Evolutionary conservation across 2,113 vertebrate genomes (phyloP).

Genomic region (Xenopus tropicalis): DNA sequence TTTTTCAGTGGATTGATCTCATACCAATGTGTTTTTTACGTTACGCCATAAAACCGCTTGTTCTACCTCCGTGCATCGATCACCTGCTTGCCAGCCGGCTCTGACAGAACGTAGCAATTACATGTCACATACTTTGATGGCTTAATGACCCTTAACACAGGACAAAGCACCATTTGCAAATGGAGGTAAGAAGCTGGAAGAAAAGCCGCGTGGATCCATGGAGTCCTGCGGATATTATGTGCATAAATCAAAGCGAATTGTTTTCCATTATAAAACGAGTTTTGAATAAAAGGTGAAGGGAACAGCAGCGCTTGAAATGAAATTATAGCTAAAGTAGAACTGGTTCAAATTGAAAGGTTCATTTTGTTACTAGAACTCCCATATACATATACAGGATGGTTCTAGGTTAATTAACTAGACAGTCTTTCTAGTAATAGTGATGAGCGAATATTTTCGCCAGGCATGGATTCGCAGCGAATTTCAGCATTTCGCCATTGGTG

Average conservation of each 20-base stretch:
- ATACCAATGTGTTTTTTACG: not conserved
- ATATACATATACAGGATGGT: too few relatives aligned
- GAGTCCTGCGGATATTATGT: slow-evolving; percentile 14
- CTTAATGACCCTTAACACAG: slow-evolving; percentile 36
- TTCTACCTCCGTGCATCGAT: slow-evolving; percentile 11
- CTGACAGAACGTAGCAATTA: slow-evolving; percentile 30
- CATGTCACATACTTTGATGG: slow-evolving; percentile 36
- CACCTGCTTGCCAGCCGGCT: not conserved
- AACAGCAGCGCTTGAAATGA: too few relatives aligned
- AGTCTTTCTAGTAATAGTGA: too few relatives aligned
- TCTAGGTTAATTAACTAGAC: too few relatives aligned
- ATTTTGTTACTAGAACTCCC: too few relatives aligned
- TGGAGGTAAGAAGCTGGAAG: slow-evolving; percentile 3
- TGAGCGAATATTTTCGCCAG: too few relatives aligned
- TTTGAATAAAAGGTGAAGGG: slow-evolving; percentile 4
- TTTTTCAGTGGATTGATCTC: not conserved
- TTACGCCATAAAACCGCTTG: not conserved
- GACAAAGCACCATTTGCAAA: slow-evolving; percentile 35
- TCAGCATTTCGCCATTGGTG: too few relatives aligned
- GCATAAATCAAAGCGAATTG: slow-evolving; percentile 29
- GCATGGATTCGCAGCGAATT: too few relatives aligned
- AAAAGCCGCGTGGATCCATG: not conserved
- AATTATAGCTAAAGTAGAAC: too few relatives aligned
- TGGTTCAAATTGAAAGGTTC: too few relatives aligned
- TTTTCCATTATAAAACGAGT: slow-evolving; percentile 1